These are phyloP conservation scores for Nycteola revayana DNA, from an alignment of 2,888 invertebrate genomes.

Conservation along the genomic window DNA sequence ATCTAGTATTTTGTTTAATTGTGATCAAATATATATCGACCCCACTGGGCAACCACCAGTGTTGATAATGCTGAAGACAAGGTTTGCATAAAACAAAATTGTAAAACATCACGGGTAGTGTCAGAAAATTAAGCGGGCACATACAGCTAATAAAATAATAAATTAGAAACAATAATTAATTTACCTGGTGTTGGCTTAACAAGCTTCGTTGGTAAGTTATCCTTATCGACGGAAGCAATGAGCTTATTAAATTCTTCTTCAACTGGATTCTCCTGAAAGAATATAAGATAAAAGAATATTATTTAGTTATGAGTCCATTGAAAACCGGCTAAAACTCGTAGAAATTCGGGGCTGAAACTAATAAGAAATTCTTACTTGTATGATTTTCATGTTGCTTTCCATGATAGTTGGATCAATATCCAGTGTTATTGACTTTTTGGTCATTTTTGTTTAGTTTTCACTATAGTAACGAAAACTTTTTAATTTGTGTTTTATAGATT, in stretches of 20 bases:
- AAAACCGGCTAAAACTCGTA: no score
- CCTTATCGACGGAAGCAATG: constrained; percentile 63
- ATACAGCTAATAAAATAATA: no score
- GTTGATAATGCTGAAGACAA: no score
- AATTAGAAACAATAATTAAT: no score
- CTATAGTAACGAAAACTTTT: constrained; percentile 25
- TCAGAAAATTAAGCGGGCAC: no score
- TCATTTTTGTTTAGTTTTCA: constrained; percentile 51
- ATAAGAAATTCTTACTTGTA: constrained; percentile 63
- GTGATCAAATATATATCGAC: no score
- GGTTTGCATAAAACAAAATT: no score
- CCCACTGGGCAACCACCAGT: no score
- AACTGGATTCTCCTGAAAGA: constrained; percentile 71
- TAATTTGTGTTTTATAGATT: no score
- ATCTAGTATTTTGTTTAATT: no score
- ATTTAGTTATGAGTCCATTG: constrained; percentile 3
- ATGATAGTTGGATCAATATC: constrained; percentile 83
- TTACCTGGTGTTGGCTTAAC: constrained; percentile 87
- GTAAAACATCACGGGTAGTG: no score
- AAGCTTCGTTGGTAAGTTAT: constrained; percentile 80
- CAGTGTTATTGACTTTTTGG: constrained; percentile 76
- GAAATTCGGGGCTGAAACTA: no score
- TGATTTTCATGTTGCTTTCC: constrained; percentile 79
- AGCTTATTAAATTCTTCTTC: constrained; percentile 84
- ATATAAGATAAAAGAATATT: constrained; percentile 4